These are phyloP conservation scores for Pilophorus perplexus DNA, from an alignment of 2,888 invertebrate genomes.

Conservation along the genomic window DNA sequence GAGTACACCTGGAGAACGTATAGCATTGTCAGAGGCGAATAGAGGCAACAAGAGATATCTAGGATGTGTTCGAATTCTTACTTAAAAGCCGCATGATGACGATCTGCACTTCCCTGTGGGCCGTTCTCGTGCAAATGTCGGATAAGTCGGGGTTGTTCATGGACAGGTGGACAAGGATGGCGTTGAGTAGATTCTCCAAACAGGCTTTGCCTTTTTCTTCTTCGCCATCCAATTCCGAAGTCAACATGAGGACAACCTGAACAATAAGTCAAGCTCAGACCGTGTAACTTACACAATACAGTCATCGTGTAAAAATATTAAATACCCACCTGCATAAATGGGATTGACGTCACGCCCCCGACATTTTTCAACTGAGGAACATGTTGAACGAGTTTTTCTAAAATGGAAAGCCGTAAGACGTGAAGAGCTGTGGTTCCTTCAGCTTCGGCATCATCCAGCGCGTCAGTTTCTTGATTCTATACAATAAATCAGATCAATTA, in stretches of 20 bases:
- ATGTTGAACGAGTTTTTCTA: slow-evolving; percentile 74
- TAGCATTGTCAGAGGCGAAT: no score
- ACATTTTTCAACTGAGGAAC: slow-evolving; percentile 71
- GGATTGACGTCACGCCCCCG: slow-evolving; percentile 82
- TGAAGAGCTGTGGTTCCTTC: slow-evolving; percentile 59
- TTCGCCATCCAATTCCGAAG: slow-evolving; percentile 81
- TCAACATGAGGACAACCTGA: slow-evolving; percentile 81
- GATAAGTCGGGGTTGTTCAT: slow-evolving; percentile 61
- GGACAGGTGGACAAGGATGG: slow-evolving; percentile 69
- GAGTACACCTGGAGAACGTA: slow-evolving; percentile 71
- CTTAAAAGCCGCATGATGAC: slow-evolving; percentile 84
- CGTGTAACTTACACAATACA: no score
- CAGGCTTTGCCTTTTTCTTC: slow-evolving; percentile 76
- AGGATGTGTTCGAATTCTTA: slow-evolving; percentile 53
- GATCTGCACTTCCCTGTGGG: slow-evolving; percentile 79
- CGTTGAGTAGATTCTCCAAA: slow-evolving; percentile 70
- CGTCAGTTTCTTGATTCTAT: slow-evolving; percentile 44
- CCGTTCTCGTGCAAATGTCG: slow-evolving; percentile 64
- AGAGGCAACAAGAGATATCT: neutral
- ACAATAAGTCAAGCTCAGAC: no score
- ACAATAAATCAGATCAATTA: neutral
- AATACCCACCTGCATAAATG: slow-evolving; percentile 80
- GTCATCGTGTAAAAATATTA: no score
- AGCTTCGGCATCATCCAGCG: slow-evolving; percentile 41
- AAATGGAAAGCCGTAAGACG: slow-evolving; percentile 65